A percentile compares a stretch with the other conserved stretches of the same genome.
Conservation (phyloP, 1,140 invertebrate genomes). For the Euglossa dilemma region DNA sequence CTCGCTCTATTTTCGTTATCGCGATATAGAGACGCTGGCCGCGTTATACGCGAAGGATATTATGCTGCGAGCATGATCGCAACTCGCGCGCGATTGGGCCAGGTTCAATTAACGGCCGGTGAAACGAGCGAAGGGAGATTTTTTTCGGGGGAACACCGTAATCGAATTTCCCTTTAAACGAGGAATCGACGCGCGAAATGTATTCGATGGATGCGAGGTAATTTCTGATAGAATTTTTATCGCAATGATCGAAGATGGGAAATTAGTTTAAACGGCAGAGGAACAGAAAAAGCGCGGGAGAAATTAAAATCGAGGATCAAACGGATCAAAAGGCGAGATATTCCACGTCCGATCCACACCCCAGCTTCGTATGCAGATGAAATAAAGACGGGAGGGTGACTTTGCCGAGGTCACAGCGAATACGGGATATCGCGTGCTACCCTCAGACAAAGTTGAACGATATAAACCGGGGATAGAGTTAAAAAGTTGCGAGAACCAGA, state of each 20-base stretch:
- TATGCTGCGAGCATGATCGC: not conserved
- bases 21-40: not conserved
- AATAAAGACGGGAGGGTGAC: not conserved
- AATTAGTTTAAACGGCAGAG: too few species aligned
- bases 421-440: not conserved
- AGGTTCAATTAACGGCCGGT: not conserved
- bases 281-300: too few species aligned
- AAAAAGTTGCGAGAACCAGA: conserved; percentile 52
- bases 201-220: too few species aligned
- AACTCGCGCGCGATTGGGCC: too few species aligned
- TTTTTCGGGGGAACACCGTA: not conserved
- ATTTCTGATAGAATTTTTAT: too few species aligned
- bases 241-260: too few species aligned
- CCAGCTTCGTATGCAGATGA: conserved; percentile 19
- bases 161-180: too few species aligned
- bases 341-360: not conserved
- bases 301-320: not conserved
- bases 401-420: not conserved
- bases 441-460: conserved; percentile 3
- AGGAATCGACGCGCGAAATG: too few species aligned
- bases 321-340: conserved; percentile 18
- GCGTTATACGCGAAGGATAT: not conserved
- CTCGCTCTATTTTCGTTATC: conserved; percentile 13
- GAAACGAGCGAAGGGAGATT: not conserved
- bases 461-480: conserved; percentile 30